phyloP scores from a whole-genome alignment of 1,140 invertebrate species.

The Conus betulinus region DNA sequence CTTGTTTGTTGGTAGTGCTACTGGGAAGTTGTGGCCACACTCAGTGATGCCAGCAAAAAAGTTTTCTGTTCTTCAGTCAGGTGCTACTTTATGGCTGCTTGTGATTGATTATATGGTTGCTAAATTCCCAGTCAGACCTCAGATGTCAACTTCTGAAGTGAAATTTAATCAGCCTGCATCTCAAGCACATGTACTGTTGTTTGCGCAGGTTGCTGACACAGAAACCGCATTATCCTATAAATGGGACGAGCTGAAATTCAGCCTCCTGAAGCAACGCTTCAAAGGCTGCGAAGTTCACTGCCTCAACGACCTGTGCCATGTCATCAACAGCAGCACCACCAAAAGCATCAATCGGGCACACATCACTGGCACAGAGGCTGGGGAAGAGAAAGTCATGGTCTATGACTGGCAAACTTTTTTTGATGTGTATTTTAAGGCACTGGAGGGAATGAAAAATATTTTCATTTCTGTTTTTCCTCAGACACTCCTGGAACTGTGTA shows the following conservation, averaged over 20 bases:
- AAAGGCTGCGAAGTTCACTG: constrained; percentile 38
- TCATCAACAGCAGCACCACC: constrained; percentile 34
- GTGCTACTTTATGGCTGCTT: too few relatives aligned
- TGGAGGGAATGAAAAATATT: constrained; percentile 45
- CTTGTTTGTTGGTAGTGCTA: too few relatives aligned
- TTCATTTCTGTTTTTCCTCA: too few relatives aligned
- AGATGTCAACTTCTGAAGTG: too few relatives aligned
- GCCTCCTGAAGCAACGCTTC: constrained; percentile 49
- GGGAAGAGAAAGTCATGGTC: constrained; percentile 36
- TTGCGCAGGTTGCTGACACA: too few relatives aligned
- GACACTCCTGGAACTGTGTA: background rate
- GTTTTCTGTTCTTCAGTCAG: too few relatives aligned
- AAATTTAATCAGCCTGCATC: too few relatives aligned
- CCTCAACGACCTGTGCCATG: constrained; percentile 41
- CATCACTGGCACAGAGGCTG: constrained; percentile 44
- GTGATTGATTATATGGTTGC: too few relatives aligned
- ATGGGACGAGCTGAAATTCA: constrained; percentile 56
- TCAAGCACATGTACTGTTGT: too few relatives aligned
- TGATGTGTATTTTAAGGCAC: constrained; percentile 38
- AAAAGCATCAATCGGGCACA: constrained; percentile 47
- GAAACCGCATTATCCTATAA: constrained; percentile 56
- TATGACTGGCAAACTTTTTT: constrained; percentile 49
- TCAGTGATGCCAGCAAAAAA: too few relatives aligned
- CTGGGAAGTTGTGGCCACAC: too few relatives aligned
- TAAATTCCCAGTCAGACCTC: too few relatives aligned